Evolutionary conservation across 2,888 invertebrate genomes (phyloP).

Genomic region (Cephalotes varians): DNA sequence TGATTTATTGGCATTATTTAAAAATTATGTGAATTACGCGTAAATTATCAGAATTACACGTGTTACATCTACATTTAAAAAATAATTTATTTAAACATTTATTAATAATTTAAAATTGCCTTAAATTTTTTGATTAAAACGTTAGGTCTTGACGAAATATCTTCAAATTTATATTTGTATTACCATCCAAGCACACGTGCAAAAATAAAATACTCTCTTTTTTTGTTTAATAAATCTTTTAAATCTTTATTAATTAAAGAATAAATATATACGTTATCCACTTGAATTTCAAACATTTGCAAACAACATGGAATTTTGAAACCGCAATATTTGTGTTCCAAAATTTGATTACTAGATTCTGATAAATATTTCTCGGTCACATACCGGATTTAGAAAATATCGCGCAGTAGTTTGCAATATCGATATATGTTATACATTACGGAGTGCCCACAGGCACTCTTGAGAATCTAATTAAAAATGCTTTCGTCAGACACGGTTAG

Average conservation of each 20-base stretch:
- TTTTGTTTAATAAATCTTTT: neutral
- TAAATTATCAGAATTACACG: neutral
- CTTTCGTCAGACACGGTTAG: slow-evolving; percentile 63
- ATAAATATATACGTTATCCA: neutral
- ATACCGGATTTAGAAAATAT: neutral
- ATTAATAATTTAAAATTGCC: neutral
- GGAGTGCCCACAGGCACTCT: slow-evolving; percentile 56
- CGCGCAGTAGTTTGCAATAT: neutral
- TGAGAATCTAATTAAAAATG: slow-evolving; percentile 75
- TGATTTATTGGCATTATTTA: neutral
- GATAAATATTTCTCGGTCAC: slow-evolving; percentile 26
- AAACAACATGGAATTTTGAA: neutral
- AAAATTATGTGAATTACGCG: neutral
- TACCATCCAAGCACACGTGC: neutral
- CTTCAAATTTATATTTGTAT: neutral
- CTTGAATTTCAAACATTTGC: neutral
- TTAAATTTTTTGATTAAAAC: neutral
- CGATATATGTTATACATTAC: neutral
- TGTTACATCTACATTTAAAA: neutral
- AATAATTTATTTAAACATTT: neutral
- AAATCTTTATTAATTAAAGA: neutral
- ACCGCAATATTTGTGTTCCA: neutral
- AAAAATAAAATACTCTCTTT: neutral
- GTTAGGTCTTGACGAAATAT: neutral
- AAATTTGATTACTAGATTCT: slow-evolving; percentile 1